These are phyloP conservation scores for Phoenoteleia sp. DNA, from an alignment of 2,888 invertebrate genomes.

Conservation along the genomic window DNA sequence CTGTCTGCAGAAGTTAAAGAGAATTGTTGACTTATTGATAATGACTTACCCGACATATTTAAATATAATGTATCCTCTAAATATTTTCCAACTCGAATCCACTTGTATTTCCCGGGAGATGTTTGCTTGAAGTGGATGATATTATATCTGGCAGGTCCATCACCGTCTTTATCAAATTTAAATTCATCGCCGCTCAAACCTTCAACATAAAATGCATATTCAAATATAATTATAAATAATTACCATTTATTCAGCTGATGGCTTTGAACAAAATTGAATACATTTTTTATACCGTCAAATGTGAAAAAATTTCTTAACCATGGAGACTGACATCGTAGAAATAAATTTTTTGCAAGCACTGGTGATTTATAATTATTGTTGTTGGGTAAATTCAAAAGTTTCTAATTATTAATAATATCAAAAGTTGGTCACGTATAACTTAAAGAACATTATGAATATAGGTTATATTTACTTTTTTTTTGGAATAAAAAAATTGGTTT, in stretches of 20 bases:
- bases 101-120: constrained; percentile 91
- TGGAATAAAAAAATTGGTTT: too few species aligned
- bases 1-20: neutral
- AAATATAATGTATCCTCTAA: constrained; percentile 93
- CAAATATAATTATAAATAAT: constrained; percentile 1
- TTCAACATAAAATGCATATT: constrained; percentile 83
- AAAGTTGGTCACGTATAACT: too few species aligned
- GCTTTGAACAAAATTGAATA: neutral
- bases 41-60: constrained; percentile 91
- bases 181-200: constrained; percentile 96
- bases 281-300: neutral
- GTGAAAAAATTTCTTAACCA: too few species aligned
- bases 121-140: constrained; percentile 98
- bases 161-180: constrained; percentile 96
- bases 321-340: too few species aligned
- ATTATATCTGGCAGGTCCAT: constrained; percentile 98
- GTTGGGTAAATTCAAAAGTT: too few species aligned
- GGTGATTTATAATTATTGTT: too few species aligned
- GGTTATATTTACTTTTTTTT: too few species aligned
- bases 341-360: too few species aligned
- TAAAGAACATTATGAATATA: too few species aligned
- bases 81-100: constrained; percentile 96
- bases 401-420: too few species aligned
- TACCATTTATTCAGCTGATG: neutral
- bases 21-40: constrained; percentile 10